phyloP scores from a whole-genome alignment of 2,113 vertebrate genomes.

The Clarias gariepinus region DNA sequence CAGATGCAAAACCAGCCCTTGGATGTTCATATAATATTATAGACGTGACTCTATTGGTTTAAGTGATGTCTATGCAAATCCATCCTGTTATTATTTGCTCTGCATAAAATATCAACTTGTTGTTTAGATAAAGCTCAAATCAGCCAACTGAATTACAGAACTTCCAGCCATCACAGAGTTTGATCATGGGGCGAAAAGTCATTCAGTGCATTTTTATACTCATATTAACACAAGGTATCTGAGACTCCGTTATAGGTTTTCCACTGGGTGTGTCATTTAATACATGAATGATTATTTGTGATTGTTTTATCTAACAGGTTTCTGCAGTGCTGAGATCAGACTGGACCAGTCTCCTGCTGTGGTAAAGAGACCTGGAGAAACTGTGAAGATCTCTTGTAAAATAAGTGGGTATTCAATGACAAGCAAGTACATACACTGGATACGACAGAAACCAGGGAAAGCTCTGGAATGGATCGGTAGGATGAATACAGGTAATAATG shows the following conservation, averaged over 20 bases:
- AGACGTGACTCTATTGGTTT: neutral
- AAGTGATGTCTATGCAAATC: neutral
- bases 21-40: neutral
- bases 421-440: neutral
- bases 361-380: slow-evolving; percentile 26
- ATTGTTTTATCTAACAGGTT: too few species aligned
- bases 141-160: too few species aligned
- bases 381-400: slow-evolving; percentile 23
- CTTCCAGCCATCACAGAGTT: too few species aligned
- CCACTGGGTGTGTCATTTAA: too few species aligned
- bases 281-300: too few species aligned
- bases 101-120: neutral
- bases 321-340: neutral
- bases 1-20: neutral
- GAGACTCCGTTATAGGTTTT: too few species aligned
- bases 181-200: too few species aligned
- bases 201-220: too few species aligned
- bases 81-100: neutral
- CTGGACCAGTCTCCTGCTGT: slow-evolving; percentile 1
- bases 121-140: neutral
- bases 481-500: too few species aligned
- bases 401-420: slow-evolving; percentile 31
- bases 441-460: neutral
- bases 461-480: slow-evolving; percentile 53
- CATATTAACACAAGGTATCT: too few species aligned